Percentiles rank a stretch among this genome's conserved stretches.
These are phyloP conservation scores for Hyles lineata DNA, from an alignment of 2,888 invertebrate species.

Conservation along the genomic window DNA sequence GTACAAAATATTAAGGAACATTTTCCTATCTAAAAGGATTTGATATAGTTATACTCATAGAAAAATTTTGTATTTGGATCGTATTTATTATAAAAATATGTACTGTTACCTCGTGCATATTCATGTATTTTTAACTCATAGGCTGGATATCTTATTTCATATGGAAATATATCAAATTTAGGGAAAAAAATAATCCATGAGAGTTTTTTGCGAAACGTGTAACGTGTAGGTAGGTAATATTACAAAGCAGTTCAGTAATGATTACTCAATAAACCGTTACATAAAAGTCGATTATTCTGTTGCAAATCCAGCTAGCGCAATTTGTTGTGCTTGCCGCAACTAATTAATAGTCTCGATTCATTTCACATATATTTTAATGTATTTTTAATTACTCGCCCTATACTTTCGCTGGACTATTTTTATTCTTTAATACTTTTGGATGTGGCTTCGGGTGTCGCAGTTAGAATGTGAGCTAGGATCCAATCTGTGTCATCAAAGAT, in stretches of 20 bases:
- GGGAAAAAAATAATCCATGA: background rate
- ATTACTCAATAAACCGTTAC: conserved; percentile 8
- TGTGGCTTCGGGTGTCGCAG: no score
- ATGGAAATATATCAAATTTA: background rate
- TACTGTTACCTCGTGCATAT: no score
- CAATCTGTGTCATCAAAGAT: no score
- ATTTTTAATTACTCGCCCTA: background rate
- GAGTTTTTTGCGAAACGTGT: background rate
- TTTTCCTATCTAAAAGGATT: no score
- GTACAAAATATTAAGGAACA: no score
- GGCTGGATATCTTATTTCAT: no score
- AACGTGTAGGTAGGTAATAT: conserved; percentile 13
- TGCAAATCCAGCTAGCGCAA: conserved; percentile 1
- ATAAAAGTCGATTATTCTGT: conserved; percentile 9
- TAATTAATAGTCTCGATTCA: background rate
- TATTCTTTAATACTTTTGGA: background rate
- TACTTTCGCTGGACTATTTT: conserved; percentile 1
- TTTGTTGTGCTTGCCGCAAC: conserved; percentile 15
- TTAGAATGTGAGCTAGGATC: no score
- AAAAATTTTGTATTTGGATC: no score
- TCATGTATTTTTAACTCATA: no score
- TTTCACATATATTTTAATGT: background rate
- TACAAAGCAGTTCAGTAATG: conserved; percentile 21
- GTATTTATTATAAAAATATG: no score
- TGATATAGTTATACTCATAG: no score